phyloP scores from a whole-genome alignment of 2,113 vertebrate species.

The Deroptyus accipitrinus region DNA sequence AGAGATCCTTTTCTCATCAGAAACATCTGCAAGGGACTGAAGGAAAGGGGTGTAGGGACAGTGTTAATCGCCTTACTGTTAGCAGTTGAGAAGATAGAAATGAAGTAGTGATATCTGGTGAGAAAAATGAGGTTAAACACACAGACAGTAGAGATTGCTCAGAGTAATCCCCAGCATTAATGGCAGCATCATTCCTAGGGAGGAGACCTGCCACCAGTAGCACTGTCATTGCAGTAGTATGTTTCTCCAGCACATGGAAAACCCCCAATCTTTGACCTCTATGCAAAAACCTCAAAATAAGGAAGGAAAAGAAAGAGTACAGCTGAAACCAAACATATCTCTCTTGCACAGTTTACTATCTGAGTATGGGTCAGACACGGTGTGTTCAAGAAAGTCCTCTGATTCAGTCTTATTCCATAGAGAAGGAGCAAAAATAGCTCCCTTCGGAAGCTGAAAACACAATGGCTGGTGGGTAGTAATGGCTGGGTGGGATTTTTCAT shows the following conservation, averaged over 20 bases:
- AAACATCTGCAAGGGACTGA: background rate
- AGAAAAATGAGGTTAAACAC: background rate
- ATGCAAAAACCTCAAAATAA: background rate
- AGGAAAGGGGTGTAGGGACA: background rate
- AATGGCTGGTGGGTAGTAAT: background rate
- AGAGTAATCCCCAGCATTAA: background rate
- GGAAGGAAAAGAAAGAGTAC: background rate
- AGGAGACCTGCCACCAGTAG: background rate
- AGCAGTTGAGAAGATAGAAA: background rate
- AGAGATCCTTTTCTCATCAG: slow-evolving; percentile 35
- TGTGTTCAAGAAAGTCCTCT: background rate
- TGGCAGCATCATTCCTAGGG: background rate
- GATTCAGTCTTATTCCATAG: background rate
- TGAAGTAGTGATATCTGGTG: background rate
- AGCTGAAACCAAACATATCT: background rate
- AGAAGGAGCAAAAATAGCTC: background rate
- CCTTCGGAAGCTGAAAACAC: background rate
- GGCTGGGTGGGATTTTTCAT: background rate
- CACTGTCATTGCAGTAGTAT: background rate
- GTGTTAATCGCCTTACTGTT: background rate
- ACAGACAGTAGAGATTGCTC: background rate
- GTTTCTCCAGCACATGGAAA: background rate
- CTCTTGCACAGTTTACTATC: background rate
- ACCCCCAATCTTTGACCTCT: background rate
- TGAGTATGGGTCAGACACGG: background rate